Evolutionary conservation across 2,888 invertebrate species (phyloP).

Genomic region (Junonia oenone): DNA sequence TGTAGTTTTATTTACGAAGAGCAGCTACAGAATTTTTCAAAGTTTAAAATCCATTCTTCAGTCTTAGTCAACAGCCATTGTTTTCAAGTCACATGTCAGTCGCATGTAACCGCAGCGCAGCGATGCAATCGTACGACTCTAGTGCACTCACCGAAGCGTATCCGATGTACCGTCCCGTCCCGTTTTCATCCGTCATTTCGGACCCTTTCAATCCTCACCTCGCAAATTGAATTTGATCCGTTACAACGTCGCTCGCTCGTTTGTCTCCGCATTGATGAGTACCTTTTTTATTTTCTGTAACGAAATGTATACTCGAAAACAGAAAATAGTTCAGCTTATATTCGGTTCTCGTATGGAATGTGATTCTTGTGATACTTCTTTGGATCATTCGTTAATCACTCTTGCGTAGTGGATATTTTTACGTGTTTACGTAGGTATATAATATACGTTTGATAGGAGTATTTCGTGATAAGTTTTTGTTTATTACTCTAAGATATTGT

Average conservation of each 20-base stretch:
- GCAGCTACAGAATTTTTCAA: background rate
- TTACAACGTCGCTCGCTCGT: constrained; percentile 61
- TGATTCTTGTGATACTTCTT: constrained; percentile 6
- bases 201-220: constrained; percentile 71
- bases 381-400: background rate
- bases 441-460: too few species aligned
- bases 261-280: constrained; percentile 61
- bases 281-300: constrained; percentile 41
- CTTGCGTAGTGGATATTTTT: background rate
- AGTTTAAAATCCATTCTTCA: background rate
- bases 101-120: constrained; percentile 11
- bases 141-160: constrained; percentile 17
- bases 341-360: constrained; percentile 4
- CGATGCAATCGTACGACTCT: constrained; percentile 19
- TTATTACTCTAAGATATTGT: too few species aligned
- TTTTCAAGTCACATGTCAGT: constrained; percentile 16
- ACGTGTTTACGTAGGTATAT: background rate
- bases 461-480: too few species aligned
- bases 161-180: constrained; percentile 23
- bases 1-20: background rate
- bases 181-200: constrained; percentile 56
- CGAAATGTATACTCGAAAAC: constrained; percentile 29
- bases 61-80: background rate
- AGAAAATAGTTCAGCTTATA: constrained; percentile 22
- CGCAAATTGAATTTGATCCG: constrained; percentile 76